Evolutionary conservation across 1,140 invertebrate genomes (phyloP).

Genomic region (Trachymyrmex cornetzi): DNA sequence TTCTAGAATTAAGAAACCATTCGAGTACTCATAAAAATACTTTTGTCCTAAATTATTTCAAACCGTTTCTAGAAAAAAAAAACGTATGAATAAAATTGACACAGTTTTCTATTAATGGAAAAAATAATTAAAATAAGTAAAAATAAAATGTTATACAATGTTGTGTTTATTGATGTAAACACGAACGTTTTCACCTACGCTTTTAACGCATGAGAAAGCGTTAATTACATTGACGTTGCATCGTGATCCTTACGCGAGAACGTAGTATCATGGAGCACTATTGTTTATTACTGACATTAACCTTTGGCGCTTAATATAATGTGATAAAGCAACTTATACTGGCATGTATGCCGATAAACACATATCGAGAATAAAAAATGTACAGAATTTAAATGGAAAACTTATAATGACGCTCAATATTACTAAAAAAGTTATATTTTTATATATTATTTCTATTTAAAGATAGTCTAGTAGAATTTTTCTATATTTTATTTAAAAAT

Average conservation of each 20-base stretch:
- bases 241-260: conserved; percentile 9
- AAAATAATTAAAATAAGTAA: conserved; percentile 1
- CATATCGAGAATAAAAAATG: not conserved
- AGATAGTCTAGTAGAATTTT: not conserved
- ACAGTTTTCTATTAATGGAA: not conserved
- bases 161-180: not conserved
- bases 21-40: not conserved
- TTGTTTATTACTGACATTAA: conserved; percentile 56
- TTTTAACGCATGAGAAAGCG: not conserved
- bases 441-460: conserved; percentile 17
- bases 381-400: not conserved
- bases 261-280: conserved; percentile 19
- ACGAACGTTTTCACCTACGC: not conserved
- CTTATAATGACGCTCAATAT: not conserved
- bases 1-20: not conserved
- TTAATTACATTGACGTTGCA: conserved; percentile 41
- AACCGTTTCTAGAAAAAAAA: not conserved
- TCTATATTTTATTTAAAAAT: not conserved
- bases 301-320: conserved; percentile 35
- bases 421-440: not conserved
- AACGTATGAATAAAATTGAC: not conserved
- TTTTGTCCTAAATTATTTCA: not conserved
- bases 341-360: not conserved
- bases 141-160: not conserved
- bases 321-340: conserved; percentile 17